Base-by-base conservation (phyloP, 2,113 vertebrate species). In the Pygoscelis antarcticus region DNA sequence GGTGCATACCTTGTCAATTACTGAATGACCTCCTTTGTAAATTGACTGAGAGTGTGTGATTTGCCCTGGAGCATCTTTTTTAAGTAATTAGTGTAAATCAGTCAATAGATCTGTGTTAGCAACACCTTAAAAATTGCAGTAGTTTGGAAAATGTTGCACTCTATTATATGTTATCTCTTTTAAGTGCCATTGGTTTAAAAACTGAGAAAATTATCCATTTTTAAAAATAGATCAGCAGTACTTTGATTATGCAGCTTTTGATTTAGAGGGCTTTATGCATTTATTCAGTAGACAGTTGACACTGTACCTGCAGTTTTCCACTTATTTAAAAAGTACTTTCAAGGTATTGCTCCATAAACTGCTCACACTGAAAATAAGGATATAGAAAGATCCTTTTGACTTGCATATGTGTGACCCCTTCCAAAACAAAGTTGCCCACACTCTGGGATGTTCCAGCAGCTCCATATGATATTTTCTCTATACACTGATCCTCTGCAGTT, bases 61-160 rank as follows among this genome's bases (percentile, higher is more conserved):
- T 95, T 93, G 78, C 96, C 93, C 87, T 46, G 62, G 71, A 91
- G 94, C 87, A 83, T 94, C 93, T 96, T 95, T 96, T 96, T 62
- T 25, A 91, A 94, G 84, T 87, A 92, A 97, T 97, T 96, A 93
- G 87, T 93, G 89, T 87, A 76, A 87, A 96, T 93, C 93, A 90
- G 70, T 93, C 94, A 88, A 96, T 95, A 94, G 89, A 74, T 94
- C 74, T 85, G 36, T 79, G 62, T 87, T 96, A 91, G 54, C 21
- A 58, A 55, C 82, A 87, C 55, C 62, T 89, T 76, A 87, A 96
- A 89, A 96, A 91, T 20, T 74, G 62, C 79, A 47, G 62, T 76
- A 52, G 89, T 90, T 94, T 55, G 70, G 76, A 72, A 94, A 93
- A 93, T 64, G 58, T 74, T 93, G 49, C 87, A n/a, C 65, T 79